These are phyloP conservation scores for Apostichopus californicus DNA, from an alignment of 35 echinoderm and acorn worm species.

Conservation along the genomic window DNA sequence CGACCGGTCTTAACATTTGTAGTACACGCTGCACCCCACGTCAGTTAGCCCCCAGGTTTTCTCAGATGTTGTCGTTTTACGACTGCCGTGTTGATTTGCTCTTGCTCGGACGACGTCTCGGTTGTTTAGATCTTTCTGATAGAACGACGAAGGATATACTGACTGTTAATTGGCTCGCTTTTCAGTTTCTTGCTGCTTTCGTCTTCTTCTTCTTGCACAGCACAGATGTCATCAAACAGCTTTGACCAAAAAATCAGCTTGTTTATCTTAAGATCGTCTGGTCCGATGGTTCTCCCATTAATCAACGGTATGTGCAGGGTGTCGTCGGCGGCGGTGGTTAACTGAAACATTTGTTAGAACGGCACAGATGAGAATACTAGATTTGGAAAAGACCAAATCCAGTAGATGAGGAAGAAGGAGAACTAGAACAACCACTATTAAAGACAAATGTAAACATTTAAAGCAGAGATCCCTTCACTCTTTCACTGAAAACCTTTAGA, in stretches of 20 bases:
- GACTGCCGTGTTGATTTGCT: background rate
- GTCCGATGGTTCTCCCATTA: too few species aligned
- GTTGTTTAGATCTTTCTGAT: slow-evolving; percentile 6
- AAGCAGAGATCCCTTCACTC: too few species aligned
- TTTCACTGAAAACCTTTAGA: too few species aligned
- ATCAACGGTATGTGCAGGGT: too few species aligned
- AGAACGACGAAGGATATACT: background rate
- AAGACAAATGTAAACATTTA: too few species aligned
- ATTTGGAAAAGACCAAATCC: too few species aligned
- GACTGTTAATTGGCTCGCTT: background rate
- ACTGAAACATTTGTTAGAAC: too few species aligned
- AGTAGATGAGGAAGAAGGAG: too few species aligned
- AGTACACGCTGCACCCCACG: background rate
- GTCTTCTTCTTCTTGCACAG: background rate
- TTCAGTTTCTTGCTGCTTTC: background rate
- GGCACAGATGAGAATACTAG: too few species aligned
- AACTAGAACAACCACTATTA: too few species aligned
- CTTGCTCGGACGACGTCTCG: background rate
- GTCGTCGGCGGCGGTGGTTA: too few species aligned
- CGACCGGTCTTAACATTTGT: too few species aligned
- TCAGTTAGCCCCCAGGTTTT: background rate
- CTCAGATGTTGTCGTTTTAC: background rate
- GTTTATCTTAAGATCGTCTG: background rate
- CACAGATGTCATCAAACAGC: background rate
- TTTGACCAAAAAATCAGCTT: slow-evolving; percentile 1